Base-by-base conservation (phyloP, 1,140 invertebrate species). In the Maniola jurtina region DNA sequence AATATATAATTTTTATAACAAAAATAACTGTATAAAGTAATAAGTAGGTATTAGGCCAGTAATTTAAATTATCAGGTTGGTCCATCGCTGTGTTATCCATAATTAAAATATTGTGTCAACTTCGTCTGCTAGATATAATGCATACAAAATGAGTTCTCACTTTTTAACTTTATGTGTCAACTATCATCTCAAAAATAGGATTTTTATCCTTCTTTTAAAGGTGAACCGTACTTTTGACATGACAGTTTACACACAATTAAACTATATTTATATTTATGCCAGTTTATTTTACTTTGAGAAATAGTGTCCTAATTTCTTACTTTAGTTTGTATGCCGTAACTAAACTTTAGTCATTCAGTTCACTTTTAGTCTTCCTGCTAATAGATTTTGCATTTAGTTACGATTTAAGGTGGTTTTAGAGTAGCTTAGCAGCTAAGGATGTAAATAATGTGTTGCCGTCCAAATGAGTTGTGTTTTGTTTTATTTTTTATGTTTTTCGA, bases 341-440 rank as follows among this genome's bases (percentile, higher is more conserved):
- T 52, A 64, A 55, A 61, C 45, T 68, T 72, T 69, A 80, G 77
- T 76, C 76, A 73, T 54, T 65, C 65, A 59, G 59, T 70, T 69
- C 60, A 71, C 47, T 70, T 55, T 59, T 68, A 64, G 73, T 88
- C 85, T 88, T 88, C 83, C 81, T 79, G 75, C 79, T 81, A 64
- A 80, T 83, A 84, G 75, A 79, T 79, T 79, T 81, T 84, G 83
- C 83, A 88, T 88, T 86, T 88, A 88, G 80, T 76, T 83, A 81
- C 64, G 70, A 78, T 70, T 68, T 79, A 82, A 81, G 77, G 57
- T 63, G 75, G 72, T 78, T 83, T 25, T 80, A 84, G 77, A 25
- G 13, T 77, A 69, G 73, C 62, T 61, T 68, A 77, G 75, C 68
- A 62, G 68, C 72, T 77, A 73, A 79, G 72, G 75, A 73, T 87